phyloP scores from a whole-genome alignment of 2,113 vertebrate genomes.

The Apteryx mantelli region DNA sequence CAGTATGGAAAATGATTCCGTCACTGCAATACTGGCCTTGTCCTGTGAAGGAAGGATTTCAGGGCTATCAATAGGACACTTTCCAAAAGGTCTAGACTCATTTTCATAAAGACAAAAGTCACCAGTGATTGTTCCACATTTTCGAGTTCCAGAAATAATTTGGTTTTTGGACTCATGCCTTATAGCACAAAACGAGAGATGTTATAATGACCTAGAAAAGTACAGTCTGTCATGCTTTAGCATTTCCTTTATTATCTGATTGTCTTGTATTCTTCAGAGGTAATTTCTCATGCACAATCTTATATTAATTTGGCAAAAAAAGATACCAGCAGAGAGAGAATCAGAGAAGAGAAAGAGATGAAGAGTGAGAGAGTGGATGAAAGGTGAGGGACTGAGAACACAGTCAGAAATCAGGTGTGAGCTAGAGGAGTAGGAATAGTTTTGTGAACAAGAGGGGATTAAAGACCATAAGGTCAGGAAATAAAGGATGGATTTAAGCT shows the following conservation, averaged over 20 bases:
- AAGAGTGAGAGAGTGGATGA: not conserved
- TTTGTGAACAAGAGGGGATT: not conserved
- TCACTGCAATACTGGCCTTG: not conserved
- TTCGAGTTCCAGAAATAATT: not conserved
- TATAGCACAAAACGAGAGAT: not conserved
- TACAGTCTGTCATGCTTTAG: not conserved
- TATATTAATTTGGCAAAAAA: not conserved
- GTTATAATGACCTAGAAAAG: not conserved
- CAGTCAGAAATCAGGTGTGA: not conserved
- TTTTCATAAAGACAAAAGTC: not conserved
- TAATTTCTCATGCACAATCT: not conserved
- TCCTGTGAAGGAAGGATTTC: not conserved
- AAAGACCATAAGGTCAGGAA: not conserved
- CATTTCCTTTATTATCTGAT: not conserved
- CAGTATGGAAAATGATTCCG: not conserved
- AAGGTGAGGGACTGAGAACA: not conserved
- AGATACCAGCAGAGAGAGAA: not conserved
- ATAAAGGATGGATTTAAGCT: not conserved
- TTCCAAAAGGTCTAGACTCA: not conserved
- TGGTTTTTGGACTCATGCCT: slow-evolving; percentile 7
- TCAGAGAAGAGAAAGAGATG: not conserved
- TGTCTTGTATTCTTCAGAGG: not conserved
- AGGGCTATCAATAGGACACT: not conserved
- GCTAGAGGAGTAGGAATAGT: not conserved
- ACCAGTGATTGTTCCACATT: not conserved